These are phyloP conservation scores for Bradypodion pumilum DNA, from an alignment of 2,797 vertebrate genomes.

Conservation along the genomic window DNA sequence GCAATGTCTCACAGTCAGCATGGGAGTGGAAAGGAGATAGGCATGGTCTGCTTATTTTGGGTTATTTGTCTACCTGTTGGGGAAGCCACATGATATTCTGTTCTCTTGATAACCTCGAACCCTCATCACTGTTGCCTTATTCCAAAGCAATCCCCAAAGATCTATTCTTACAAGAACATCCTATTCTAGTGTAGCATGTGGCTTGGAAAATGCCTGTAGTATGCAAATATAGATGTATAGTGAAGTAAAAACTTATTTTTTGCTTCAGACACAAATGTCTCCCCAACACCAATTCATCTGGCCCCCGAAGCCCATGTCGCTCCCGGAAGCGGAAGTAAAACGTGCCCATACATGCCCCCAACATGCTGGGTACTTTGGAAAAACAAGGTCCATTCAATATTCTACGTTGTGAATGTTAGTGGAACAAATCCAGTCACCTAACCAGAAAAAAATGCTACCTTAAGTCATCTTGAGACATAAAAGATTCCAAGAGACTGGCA, in stretches of 20 bases:
- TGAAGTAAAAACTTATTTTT: background rate
- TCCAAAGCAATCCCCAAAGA: background rate
- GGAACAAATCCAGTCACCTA: background rate
- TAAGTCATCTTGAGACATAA: background rate
- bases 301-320: too few species aligned
- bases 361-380: too few species aligned
- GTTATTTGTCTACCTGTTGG: background rate
- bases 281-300: too few species aligned
- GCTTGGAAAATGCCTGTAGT: background rate
- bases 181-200: background rate
- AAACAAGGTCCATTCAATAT: background rate
- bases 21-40: background rate
- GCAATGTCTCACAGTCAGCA: background rate
- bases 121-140: background rate
- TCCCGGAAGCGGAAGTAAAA: too few species aligned
- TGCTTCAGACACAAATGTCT: background rate
- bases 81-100: background rate
- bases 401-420: background rate
- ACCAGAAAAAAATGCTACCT: background rate
- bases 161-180: background rate
- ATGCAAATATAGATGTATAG: too few species aligned
- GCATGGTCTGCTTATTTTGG: background rate
- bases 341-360: too few species aligned
- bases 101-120: background rate
- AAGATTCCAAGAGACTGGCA: conserved; percentile 3